Evolutionary conservation across 1,140 invertebrate species (phyloP).

Genomic region (Eufriesea mexicana): DNA sequence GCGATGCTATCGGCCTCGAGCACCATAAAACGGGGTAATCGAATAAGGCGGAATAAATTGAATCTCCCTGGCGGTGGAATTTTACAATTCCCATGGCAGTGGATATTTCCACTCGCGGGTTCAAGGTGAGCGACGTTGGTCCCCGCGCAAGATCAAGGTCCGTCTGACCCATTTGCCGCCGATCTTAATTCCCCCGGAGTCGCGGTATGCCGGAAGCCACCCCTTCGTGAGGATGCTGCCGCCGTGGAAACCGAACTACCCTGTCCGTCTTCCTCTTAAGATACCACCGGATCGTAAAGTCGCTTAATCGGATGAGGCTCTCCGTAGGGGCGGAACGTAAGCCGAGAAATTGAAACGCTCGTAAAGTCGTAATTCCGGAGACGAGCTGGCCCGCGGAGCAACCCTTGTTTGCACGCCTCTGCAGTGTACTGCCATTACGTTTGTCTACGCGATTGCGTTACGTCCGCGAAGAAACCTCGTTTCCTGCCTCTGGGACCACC

Average conservation of each 20-base stretch:
- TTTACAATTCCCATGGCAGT: not conserved
- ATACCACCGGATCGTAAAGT: constrained; percentile 69
- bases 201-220: constrained; percentile 5
- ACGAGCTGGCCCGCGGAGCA: not conserved
- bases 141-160: constrained; percentile 32
- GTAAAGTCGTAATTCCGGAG: constrained; percentile 67
- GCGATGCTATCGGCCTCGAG: constrained; percentile 39
- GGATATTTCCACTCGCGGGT: constrained; percentile 2
- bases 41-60: constrained; percentile 56
- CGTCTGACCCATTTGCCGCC: constrained; percentile 20
- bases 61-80: constrained; percentile 41
- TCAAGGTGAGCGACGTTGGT: not conserved
- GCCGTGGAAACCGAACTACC: constrained; percentile 33
- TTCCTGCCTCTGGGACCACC: no score
- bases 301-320: constrained; percentile 74
- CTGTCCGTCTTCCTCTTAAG: constrained; percentile 43
- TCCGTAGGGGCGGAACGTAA: constrained; percentile 47
- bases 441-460: not conserved
- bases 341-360: constrained; percentile 68
- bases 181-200: constrained; percentile 14
- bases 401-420: constrained; percentile 18
- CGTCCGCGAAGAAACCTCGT: not conserved
- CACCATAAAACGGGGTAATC: constrained; percentile 58
- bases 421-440: constrained; percentile 3
- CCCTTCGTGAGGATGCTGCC: not conserved